phyloP scores from a whole-genome alignment of 2,888 invertebrate genomes.

The Drosophila parthenogenetica region DNA sequence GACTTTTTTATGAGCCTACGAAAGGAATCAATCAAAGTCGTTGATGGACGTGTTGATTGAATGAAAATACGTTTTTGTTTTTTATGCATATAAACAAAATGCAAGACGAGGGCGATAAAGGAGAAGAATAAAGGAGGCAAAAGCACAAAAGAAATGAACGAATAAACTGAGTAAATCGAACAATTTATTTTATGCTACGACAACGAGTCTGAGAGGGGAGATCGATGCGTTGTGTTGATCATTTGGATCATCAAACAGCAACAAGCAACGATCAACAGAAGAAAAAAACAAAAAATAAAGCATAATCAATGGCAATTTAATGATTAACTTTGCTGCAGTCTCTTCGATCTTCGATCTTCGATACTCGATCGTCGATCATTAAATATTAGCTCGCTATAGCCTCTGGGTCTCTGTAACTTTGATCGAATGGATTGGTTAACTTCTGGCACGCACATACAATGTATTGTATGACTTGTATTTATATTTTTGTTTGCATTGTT shows the following conservation, averaged over 20 bases:
- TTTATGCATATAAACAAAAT: constrained; percentile 78
- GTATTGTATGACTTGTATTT: constrained; percentile 17
- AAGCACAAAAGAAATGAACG: constrained; percentile 14
- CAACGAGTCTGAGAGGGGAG: constrained; percentile 8
- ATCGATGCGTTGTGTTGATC: constrained; percentile 38
- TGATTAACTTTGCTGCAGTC: constrained; percentile 71
- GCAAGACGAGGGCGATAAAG: constrained; percentile 6
- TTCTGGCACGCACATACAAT: constrained; percentile 66
- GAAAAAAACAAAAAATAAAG: constrained; percentile 17
- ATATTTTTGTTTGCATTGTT: constrained; percentile 70
- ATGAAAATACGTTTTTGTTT: constrained; percentile 80
- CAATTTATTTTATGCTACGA: constrained; percentile 48
- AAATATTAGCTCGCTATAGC: constrained; percentile 44
- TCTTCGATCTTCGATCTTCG: neutral
- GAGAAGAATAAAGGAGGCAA: neutral
- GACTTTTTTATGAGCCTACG: constrained; percentile 76
- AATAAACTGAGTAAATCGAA: constrained; percentile 58
- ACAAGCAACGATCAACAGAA: constrained; percentile 27
- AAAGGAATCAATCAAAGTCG: constrained; percentile 83
- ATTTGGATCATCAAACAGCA: constrained; percentile 40
- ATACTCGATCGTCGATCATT: constrained; percentile 50
- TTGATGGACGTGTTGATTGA: constrained; percentile 83
- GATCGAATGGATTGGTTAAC: constrained; percentile 14
- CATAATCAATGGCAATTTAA: constrained; percentile 78
- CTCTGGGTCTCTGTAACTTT: constrained; percentile 35